Evolutionary conservation across 2,113 vertebrate genomes (phyloP).

Genomic region (Oplegnathus fasciatus): DNA sequence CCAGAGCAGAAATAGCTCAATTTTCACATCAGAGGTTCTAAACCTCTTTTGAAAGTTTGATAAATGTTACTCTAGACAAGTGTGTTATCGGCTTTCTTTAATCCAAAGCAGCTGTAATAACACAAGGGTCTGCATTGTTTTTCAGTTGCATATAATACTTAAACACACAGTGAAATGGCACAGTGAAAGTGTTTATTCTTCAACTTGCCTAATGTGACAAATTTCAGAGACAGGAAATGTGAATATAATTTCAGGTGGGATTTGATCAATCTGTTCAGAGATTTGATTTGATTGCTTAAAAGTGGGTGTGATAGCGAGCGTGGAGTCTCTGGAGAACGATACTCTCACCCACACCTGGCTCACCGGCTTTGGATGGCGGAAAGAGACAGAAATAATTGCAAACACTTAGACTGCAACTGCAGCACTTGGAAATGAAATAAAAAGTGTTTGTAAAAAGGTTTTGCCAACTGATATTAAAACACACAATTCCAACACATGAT

Average conservation of each 20-base stretch:
- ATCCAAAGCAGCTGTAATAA: constrained; percentile 33
- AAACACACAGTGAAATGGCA: not conserved
- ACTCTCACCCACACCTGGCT: constrained; percentile 23
- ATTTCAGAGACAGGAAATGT: not conserved
- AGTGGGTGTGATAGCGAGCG: not conserved
- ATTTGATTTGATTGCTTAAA: constrained; percentile 19
- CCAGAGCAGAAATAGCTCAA: constrained; percentile 53
- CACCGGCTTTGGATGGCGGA: not conserved
- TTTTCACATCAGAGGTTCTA: constrained; percentile 54
- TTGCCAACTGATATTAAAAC: not conserved
- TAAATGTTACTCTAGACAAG: constrained; percentile 42
- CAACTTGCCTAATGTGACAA: not conserved
- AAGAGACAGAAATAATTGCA: not conserved
- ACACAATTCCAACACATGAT: not conserved
- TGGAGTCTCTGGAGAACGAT: not conserved
- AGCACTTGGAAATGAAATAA: not conserved
- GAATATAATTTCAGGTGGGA: not conserved
- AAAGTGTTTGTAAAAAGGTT: not conserved
- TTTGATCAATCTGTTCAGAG: constrained; percentile 3
- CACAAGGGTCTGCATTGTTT: constrained; percentile 25
- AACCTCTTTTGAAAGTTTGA: constrained; percentile 59
- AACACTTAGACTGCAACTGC: not conserved
- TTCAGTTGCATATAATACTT: not conserved
- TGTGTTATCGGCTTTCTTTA: constrained; percentile 33
- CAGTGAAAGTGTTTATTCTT: not conserved